phyloP scores from a whole-genome alignment of 2,888 invertebrate species.

The Dasypolia templi region DNA sequence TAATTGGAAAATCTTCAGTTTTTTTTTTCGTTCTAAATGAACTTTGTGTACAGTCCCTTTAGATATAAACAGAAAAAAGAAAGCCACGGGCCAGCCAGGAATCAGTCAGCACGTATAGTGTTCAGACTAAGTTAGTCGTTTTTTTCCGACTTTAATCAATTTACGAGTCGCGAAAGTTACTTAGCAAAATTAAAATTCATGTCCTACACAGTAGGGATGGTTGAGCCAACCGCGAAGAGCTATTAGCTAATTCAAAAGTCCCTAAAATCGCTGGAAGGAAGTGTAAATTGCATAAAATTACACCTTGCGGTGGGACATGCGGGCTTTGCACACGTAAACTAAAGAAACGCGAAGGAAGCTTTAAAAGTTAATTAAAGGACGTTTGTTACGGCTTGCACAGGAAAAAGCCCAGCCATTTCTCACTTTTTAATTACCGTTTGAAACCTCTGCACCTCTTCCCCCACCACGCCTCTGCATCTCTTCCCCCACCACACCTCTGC shows the following conservation, averaged over 20 bases:
- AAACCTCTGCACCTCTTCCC: constrained; percentile 16
- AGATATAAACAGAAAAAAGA: too few species aligned
- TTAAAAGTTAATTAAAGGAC: constrained; percentile 54
- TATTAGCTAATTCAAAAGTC: constrained; percentile 26
- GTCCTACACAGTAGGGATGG: neutral
- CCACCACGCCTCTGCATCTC: neutral
- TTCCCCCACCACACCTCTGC: constrained; percentile 15
- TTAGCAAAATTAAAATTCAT: constrained; percentile 7
- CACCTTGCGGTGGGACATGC: neutral
- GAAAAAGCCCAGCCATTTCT: constrained; percentile 38
- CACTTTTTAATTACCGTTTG: constrained; percentile 39
- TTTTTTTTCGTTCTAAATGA: too few species aligned
- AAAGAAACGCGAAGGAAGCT: constrained; percentile 29
- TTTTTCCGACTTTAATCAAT: too few species aligned
- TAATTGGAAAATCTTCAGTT: too few species aligned
- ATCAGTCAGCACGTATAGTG: too few species aligned
- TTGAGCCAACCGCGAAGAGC: neutral
- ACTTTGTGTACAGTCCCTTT: too few species aligned
- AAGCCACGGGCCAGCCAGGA: too few species aligned
- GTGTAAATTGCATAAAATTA: constrained; percentile 36
- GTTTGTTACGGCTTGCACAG: constrained; percentile 30
- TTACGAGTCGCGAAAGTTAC: constrained; percentile 11
- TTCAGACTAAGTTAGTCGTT: too few species aligned
- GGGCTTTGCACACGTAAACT: neutral
- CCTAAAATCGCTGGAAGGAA: constrained; percentile 33